phyloP scores from a whole-genome alignment of 2,797 vertebrate genomes.

The Centropyge bicolor region DNA sequence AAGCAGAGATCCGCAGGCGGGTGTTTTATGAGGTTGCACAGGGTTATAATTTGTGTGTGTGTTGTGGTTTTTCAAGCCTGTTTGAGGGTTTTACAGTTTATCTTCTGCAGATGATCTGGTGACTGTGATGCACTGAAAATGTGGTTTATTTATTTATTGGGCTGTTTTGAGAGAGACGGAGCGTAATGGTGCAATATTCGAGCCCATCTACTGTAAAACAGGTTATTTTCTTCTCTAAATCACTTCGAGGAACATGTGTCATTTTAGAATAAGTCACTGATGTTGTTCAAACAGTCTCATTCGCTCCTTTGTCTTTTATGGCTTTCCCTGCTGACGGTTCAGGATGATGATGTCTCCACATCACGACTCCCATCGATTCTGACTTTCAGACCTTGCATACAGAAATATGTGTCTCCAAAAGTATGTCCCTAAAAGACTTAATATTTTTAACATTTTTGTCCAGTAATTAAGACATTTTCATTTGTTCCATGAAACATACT shows the following conservation, averaged over 20 bases:
- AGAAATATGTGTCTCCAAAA: neutral
- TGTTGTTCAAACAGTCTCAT: neutral
- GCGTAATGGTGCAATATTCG: constrained; percentile 12
- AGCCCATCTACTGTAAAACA: constrained; percentile 10
- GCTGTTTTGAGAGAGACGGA: neutral
- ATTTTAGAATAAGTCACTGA: constrained; percentile 16
- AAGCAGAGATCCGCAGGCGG: constrained; percentile 5
- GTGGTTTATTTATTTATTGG: constrained; percentile 29
- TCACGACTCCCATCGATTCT: neutral
- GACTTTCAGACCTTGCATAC: neutral
- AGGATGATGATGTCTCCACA: neutral
- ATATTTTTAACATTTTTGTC: no score
- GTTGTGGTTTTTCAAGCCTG: constrained; percentile 30
- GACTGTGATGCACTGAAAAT: constrained; percentile 27
- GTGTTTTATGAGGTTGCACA: constrained; percentile 42
- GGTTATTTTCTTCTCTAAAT: constrained; percentile 26
- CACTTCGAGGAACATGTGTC: neutral
- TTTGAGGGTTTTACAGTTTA: constrained; percentile 26
- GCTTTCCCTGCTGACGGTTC: neutral
- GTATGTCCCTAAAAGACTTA: neutral
- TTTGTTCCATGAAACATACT: no score
- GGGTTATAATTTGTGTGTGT: constrained; percentile 42
- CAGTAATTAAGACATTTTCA: neutral
- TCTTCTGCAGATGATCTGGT: constrained; percentile 29
- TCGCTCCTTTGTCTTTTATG: neutral